Conservation (phyloP, 2,113 vertebrate species). For the Oreochromis tanganicae region DNA sequence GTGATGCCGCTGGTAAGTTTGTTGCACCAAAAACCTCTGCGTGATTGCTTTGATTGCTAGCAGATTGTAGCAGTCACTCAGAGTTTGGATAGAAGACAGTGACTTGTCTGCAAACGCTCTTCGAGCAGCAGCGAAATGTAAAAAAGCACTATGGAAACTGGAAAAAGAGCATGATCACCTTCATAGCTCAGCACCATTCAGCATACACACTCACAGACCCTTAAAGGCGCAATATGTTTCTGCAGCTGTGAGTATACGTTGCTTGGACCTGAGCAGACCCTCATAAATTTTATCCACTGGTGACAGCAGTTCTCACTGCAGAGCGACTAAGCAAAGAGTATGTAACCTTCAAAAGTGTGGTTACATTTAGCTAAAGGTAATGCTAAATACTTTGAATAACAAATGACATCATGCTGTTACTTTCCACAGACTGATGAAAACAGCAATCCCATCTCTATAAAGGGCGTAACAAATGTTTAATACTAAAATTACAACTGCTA, state of each 20-base stretch:
- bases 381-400: not conserved
- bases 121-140: not conserved
- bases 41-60: not conserved
- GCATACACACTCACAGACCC: not conserved
- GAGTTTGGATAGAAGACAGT: not conserved
- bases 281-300: not conserved
- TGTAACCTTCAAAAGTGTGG: not conserved
- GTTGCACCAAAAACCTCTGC: not conserved
- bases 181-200: not conserved
- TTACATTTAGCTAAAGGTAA: not conserved
- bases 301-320: not conserved
- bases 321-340: not conserved
- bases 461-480: not conserved
- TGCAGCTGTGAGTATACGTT: not conserved
- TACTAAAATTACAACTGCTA: not conserved
- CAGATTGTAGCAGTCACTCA: not conserved
- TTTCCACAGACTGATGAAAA: not conserved
- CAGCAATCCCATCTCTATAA: not conserved
- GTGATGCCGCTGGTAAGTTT: conserved; percentile 83
- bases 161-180: not conserved
- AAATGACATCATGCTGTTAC: not conserved
- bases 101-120: not conserved
- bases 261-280: not conserved
- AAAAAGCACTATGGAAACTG: not conserved
- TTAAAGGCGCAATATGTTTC: not conserved